phyloP scores from a whole-genome alignment of 2,113 vertebrate genomes.

The Crotophaga sulcirostris region DNA sequence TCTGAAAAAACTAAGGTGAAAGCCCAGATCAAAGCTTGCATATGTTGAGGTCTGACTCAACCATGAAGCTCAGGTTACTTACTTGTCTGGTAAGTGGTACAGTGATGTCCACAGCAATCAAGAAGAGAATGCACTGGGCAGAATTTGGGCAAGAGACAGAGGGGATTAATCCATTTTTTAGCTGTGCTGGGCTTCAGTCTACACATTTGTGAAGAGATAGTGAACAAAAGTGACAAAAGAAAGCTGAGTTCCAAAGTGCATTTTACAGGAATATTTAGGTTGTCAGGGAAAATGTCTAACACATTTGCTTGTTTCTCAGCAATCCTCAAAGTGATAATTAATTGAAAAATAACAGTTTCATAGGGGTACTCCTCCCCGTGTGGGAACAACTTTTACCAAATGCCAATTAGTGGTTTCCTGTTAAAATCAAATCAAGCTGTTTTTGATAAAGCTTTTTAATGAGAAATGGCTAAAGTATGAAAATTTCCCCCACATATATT shows the following conservation, averaged over 20 bases:
- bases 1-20: neutral
- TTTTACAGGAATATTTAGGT: constrained; percentile 49
- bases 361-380: constrained; percentile 56
- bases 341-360: constrained; percentile 69
- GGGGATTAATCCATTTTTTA: neutral
- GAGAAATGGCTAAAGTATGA: constrained; percentile 53
- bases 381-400: constrained; percentile 67
- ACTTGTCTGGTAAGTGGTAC: neutral
- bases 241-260: constrained; percentile 31
- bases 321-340: constrained; percentile 70
- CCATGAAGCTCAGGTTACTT: neutral
- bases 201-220: neutral
- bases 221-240: constrained; percentile 21
- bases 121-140: neutral
- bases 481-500: neutral
- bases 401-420: constrained; percentile 61
- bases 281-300: constrained; percentile 67
- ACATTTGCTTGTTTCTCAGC: constrained; percentile 64
- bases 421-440: constrained; percentile 61
- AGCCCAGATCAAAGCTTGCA: neutral
- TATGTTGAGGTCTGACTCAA: neutral
- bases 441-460: constrained; percentile 66
- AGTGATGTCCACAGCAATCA: neutral
- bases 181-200: neutral
- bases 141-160: neutral